Conservation (phyloP, 2,888 invertebrate genomes). For the Allolobophora icterica region DNA sequence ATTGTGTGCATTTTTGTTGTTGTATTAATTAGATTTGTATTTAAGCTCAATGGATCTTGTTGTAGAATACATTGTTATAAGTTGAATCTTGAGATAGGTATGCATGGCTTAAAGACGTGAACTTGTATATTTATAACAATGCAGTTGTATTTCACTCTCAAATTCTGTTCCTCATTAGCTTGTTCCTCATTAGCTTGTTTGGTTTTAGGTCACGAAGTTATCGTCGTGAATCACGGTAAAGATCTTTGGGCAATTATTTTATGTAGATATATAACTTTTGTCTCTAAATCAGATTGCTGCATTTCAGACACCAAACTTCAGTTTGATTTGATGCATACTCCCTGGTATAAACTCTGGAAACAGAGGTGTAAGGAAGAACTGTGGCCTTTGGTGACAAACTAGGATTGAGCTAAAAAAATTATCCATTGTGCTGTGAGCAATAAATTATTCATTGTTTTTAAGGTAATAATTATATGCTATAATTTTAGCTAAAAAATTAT, state of each 20-base stretch:
- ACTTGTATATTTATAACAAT: neutral
- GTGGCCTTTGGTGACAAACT: too few species aligned
- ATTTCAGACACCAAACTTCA: neutral
- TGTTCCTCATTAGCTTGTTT: too few species aligned
- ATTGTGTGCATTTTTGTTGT: too few species aligned
- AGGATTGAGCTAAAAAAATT: too few species aligned
- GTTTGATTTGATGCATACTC: neutral
- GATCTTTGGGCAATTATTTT: neutral
- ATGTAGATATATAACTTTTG: neutral
- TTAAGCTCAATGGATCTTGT: too few species aligned
- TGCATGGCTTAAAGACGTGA: neutral
- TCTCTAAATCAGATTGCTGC: neutral
- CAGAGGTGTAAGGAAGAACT: neutral
- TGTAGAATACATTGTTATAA: too few species aligned
- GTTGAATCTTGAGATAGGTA: neutral
- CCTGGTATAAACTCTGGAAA: neutral
- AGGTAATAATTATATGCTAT: too few species aligned
- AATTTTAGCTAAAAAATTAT: too few species aligned
- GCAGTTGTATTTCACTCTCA: neutral
- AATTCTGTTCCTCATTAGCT: neutral
- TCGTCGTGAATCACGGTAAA: slow-evolving; percentile 8
- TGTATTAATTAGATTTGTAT: too few species aligned
- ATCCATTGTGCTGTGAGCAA: too few species aligned
- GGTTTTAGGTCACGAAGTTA: neutral
- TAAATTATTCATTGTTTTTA: neutral